Evolutionary conservation across 2,113 vertebrate genomes (phyloP), one percentile per base, ranked within the genome.

Genomic region (Zosterops japonicus): DNA sequence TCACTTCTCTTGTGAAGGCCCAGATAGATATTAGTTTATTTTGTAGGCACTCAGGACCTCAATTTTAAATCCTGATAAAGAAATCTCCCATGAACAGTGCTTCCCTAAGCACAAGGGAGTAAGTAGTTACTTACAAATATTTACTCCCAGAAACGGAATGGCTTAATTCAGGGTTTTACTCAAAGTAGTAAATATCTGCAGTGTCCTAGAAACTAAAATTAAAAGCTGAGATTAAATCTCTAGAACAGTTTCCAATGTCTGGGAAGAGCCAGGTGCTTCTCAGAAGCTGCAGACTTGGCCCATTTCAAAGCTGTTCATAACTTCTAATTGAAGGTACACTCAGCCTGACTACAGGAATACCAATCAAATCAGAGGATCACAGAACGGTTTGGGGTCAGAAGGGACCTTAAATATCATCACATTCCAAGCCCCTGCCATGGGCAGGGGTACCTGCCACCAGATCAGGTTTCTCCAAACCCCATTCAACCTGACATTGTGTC

Each of bases 201-300:
- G 39, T 63, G 78, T 52, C 64, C 68, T 67, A 92, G 90, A 92
- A 93, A 90, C 60, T 70, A 49, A 63, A 94, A 90, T 72, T 80
- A 69, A 77, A 97, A 83, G 14, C 17, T 47, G 82, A 81, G 63
- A 83, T 85, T 77, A 80, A 86, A 84, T 77, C 33, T 77, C 53
- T 63, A 39, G 0, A 1, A 67, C 42, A 80, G 52, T 81, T 93
- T 93, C 82, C 42, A 80, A 47, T 81, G 92, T 93, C 82, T 77
- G 35, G 21, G 49, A 95, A 90, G 67, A 87, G 31, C 6, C 61
- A 83, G n/a, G 69, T 83, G 53, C 46, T 87, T 70, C 71, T 55
- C 47, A 77, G 67, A 85, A 84, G 70, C 33, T 87, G 50, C n/a
- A 80, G 65, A 53, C 20, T 55, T 64, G 53, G 67, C 47, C 39